Percentiles rank a stretch among this genome's conserved stretches.
phyloP scores from a whole-genome alignment of 2,113 vertebrate species.

The Aleadryas rufinucha region DNA sequence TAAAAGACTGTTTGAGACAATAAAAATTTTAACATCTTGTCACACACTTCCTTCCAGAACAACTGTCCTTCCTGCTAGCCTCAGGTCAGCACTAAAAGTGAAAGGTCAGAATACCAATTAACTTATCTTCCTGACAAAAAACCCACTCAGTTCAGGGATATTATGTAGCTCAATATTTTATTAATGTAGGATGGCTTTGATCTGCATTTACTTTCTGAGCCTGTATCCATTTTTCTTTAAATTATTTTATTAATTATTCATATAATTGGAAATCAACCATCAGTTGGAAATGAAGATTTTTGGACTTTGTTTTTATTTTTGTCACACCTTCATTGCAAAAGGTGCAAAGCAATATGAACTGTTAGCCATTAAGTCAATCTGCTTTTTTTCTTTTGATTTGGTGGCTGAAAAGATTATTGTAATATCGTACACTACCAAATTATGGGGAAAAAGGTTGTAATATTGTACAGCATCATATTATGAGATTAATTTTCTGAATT shows the following conservation, averaged over 20 bases:
- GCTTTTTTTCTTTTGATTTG: background rate
- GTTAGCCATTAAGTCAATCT: background rate
- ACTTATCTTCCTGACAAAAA: background rate
- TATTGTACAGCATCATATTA: background rate
- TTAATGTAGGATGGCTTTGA: background rate
- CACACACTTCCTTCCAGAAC: background rate
- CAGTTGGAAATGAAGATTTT: background rate
- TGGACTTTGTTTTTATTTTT: background rate
- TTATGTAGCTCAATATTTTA: constrained; percentile 6
- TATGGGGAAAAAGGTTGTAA: background rate
- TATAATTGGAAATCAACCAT: background rate
- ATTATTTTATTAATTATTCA: background rate
- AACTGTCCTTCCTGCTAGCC: background rate
- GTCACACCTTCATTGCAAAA: background rate
- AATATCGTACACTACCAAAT: background rate
- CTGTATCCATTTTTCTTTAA: background rate
- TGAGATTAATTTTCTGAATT: background rate
- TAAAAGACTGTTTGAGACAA: background rate
- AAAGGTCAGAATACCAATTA: constrained; percentile 37
- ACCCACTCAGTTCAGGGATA: background rate
- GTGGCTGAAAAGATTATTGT: background rate
- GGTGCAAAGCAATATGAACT: background rate
- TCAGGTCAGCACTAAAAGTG: background rate
- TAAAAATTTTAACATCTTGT: constrained; percentile 16
- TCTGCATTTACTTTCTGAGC: background rate